Base-by-base conservation (phyloP, 2,797 vertebrate genomes). In the Allobates femoralis region DNA sequence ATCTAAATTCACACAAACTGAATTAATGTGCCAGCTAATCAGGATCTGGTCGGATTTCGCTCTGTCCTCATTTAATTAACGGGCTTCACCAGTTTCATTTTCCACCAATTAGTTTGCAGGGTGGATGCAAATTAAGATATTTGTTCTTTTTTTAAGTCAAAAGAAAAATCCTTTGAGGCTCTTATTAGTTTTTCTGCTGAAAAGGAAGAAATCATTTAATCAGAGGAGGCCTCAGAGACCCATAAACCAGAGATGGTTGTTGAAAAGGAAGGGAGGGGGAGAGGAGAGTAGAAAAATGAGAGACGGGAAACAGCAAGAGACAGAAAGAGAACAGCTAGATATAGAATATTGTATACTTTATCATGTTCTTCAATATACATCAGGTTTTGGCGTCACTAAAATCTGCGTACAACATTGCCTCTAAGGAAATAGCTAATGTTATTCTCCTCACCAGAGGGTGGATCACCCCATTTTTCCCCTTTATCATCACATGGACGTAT, bases 41-140 rank as follows among this genome's bases (percentile, higher is more conserved):
- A 84, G 86, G 86, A 84, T 84, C 86, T 80, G 82, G 82, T 88
- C 67, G 77, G 77, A 85, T 88, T 84, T 88, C 77, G 75, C 82
- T 85, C 77, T 81, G 86, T 85, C 86, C 86, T 88, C 86, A 88
- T 88, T 88, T 88, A 88, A 88, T 88, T 88, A 88, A 88, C 89
- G 90, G 92, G 93, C 91, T 91, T 94, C 90, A 91, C 91, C 81
- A 69, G 93, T 95, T 95, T 95, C 94, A 95, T 95, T 95, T 94
- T 93, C 94, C 93, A 95, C 94, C 94, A 94, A 95, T 95, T 95
- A 94, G 93, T 94, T 94, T 93, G 89, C 92, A 93, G 92, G 92
- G 93, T 92, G 92, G 90, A 91, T 94, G 93, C 93, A 94, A 95
- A 95, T 94, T 92, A 95, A 94, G 93, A 94, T 93, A 94, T 93